Evolutionary conservation across 2,797 vertebrate species (phyloP), one percentile per base, ranked within the genome.

Genomic region (Nasua narica): DNA sequence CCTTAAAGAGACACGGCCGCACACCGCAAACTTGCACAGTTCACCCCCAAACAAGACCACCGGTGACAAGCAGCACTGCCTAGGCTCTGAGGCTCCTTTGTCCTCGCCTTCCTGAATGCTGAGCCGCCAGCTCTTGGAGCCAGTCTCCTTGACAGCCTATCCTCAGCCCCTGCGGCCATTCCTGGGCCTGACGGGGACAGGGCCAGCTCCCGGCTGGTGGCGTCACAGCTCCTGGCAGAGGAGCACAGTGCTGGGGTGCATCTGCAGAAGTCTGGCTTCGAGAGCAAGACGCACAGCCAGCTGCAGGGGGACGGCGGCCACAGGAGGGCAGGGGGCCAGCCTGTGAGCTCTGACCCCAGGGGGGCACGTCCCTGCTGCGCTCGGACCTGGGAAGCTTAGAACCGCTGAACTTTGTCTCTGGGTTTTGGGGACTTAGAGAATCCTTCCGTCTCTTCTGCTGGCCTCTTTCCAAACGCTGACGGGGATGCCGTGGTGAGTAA

Each of bases 1-100:
- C 82, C 96, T 98, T 98, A 97, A 98, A 98, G 97, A 92, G 95
- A 97, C 78, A 96, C 0, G 0, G 35, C 74, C 81, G 37, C 85
- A 56, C 19, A 56, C 48, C 1, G 37, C 40, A 23, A 82, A 85
- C 70, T 95, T 69, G 5, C 82, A 37, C 7, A 2, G 85, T 79
- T 79, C 76, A 74, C 37, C 37, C 54, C 72, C 52, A 52, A 83
- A 74, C 4, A 23, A 88, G 90, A 35, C 60, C 32, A 32, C n/a
- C 40, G 56, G 72, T 18, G 67, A 50, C 70, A 90, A 43, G 77
- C 37, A 15, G 27, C 82, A 35, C 52, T 77, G 40, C 43, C 74
- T 27, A 78, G 76, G 29, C 62, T 27, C 87, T 29, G 90, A 82
- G 19, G 87, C 67, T 69, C 69, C 43, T 58, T 62, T 67, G 37